These are phyloP conservation scores for Ptychoptera contaminata DNA, from an alignment of 2,888 invertebrate species.

Conservation along the genomic window DNA sequence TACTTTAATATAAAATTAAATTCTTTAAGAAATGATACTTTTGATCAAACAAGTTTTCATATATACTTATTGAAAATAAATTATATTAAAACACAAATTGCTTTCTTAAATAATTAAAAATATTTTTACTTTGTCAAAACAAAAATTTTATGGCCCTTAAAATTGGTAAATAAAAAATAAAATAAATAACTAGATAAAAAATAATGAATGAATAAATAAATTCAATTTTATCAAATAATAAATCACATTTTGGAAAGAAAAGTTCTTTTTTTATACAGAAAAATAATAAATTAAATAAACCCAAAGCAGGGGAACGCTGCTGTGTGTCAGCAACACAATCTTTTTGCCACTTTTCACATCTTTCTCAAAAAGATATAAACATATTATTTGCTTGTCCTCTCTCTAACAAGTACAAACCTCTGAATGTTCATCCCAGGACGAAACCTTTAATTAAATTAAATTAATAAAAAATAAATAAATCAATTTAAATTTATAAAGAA, in stretches of 20 bases:
- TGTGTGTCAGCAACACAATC: background rate
- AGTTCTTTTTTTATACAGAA: background rate
- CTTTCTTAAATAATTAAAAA: too few species aligned
- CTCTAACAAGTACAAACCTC: slow-evolving; percentile 64
- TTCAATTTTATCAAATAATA: background rate
- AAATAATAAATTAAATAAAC: background rate
- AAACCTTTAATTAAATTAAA: slow-evolving; percentile 41
- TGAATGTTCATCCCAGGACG: slow-evolving; percentile 77
- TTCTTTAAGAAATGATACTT: too few species aligned
- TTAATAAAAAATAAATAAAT: slow-evolving; percentile 6
- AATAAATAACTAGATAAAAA: too few species aligned
- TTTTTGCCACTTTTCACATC: background rate
- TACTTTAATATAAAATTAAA: too few species aligned
- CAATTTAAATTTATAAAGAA: background rate
- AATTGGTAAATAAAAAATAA: too few species aligned
- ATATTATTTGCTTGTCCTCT: background rate
- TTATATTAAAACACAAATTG: too few species aligned
- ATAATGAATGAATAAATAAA: too few species aligned
- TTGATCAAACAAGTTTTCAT: too few species aligned
- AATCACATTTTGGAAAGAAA: background rate
- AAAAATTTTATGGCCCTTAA: too few species aligned
- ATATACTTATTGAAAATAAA: too few species aligned
- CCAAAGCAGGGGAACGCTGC: too few species aligned
- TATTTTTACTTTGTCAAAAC: too few species aligned
- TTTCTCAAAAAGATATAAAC: background rate